A percentile compares a stretch with the other conserved stretches of the same genome.
Evolutionary conservation across 2,888 invertebrate genomes (phyloP).

Genomic region (Rhogogaster chlorosoma): DNA sequence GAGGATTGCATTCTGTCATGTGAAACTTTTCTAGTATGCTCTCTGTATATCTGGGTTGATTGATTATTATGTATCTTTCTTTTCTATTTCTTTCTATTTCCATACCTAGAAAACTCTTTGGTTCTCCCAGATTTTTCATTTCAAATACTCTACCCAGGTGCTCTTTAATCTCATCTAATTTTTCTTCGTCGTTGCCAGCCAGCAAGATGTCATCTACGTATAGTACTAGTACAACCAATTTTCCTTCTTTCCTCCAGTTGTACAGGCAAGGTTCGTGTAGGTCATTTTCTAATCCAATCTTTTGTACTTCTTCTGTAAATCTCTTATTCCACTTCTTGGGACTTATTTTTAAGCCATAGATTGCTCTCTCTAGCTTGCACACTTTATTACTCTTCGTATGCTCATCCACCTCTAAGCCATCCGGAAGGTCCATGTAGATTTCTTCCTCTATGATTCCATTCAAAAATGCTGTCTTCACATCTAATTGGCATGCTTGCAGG

Average conservation of each 20-base stretch:
- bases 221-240: constrained; percentile 53
- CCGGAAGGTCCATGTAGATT: constrained; percentile 47
- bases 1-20: neutral
- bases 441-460: constrained; percentile 42
- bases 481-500: neutral
- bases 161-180: neutral
- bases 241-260: constrained; percentile 31
- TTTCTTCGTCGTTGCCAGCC: neutral
- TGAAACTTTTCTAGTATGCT: constrained; percentile 1
- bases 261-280: constrained; percentile 55
- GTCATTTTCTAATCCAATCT: constrained; percentile 57
- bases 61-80: neutral
- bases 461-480: constrained; percentile 28
- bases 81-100: neutral
- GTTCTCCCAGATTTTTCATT: neutral
- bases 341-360: constrained; percentile 59
- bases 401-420: constrained; percentile 34
- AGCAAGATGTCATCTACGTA: constrained; percentile 47
- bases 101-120: neutral
- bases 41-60: neutral
- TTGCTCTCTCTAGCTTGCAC: constrained; percentile 56
- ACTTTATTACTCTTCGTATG: constrained; percentile 52
- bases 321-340: constrained; percentile 60
- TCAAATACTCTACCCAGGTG: neutral
- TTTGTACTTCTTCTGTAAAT: constrained; percentile 57